Evolutionary conservation across 1,140 invertebrate species (phyloP).

Genomic region (Mercenaria mercenaria): DNA sequence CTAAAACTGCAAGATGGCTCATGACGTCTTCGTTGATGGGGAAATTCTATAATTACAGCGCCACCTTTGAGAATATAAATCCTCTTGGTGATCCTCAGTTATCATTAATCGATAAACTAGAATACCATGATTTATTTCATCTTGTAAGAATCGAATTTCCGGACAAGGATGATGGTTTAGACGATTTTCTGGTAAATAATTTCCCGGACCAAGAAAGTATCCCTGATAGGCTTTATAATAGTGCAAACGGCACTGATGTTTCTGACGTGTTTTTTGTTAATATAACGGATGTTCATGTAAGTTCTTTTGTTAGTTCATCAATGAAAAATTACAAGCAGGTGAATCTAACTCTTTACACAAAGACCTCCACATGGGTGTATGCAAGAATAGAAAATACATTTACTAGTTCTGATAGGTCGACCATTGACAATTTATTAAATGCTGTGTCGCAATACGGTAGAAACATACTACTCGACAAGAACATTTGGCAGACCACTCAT

Average conservation of each 20-base stretch:
- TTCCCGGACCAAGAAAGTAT: constrained; percentile 55
- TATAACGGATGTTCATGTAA: constrained; percentile 13
- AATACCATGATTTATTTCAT: constrained; percentile 73
- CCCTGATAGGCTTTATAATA: constrained; percentile 71
- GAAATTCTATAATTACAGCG: constrained; percentile 73
- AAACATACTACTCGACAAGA: constrained; percentile 50
- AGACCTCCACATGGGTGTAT: constrained; percentile 46
- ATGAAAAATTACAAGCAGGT: constrained; percentile 15
- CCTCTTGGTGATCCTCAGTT: constrained; percentile 76
- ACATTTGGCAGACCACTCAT: constrained; percentile 67
- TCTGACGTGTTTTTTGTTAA: constrained; percentile 45
- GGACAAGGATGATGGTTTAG: constrained; percentile 59
- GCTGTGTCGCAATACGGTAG: constrained; percentile 28
- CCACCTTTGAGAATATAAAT: constrained; percentile 77
- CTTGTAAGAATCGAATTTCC: constrained; percentile 67
- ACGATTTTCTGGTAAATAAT: constrained; percentile 75
- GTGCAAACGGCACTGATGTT: constrained; percentile 63
- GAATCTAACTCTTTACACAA: neutral
- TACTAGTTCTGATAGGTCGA: neutral
- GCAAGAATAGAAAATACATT: constrained; percentile 57
- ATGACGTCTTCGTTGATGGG: constrained; percentile 73
- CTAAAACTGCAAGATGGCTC: constrained; percentile 74
- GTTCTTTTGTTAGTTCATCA: neutral
- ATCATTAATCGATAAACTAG: constrained; percentile 71
- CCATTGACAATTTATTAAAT: neutral